Percentiles rank a stretch among this genome's conserved stretches.
Evolutionary conservation across 2,888 invertebrate genomes (phyloP).

Genomic region (Cephus pulcher): DNA sequence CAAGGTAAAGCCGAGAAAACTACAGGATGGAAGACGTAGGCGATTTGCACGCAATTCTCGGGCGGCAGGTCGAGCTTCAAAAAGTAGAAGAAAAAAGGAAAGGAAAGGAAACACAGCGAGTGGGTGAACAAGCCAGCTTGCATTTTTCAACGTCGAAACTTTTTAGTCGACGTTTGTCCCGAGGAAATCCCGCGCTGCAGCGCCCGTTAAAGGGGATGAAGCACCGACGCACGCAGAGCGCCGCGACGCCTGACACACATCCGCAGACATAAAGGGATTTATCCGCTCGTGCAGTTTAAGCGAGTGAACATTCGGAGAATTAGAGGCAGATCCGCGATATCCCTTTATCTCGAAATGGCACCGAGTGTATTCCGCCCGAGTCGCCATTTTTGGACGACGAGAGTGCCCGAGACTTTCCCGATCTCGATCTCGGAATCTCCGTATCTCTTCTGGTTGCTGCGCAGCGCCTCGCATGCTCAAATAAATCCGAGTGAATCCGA

Average conservation of each 20-base stretch:
- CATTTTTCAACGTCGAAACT: conserved; percentile 53
- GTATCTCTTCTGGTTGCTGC: background rate
- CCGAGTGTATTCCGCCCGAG: too few relatives aligned
- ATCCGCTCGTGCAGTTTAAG: background rate
- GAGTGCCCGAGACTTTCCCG: background rate
- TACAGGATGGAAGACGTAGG: too few relatives aligned
- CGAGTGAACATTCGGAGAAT: conserved; percentile 50
- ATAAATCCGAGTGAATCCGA: conserved; percentile 20
- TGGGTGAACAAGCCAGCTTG: conserved; percentile 32
- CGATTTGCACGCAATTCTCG: too few relatives aligned
- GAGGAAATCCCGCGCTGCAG: background rate
- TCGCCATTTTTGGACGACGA: too few relatives aligned
- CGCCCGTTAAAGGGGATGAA: conserved; percentile 45
- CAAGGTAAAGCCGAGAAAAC: too few relatives aligned
- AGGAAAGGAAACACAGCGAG: conserved; percentile 26
- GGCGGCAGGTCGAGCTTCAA: too few relatives aligned
- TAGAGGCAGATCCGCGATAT: conserved; percentile 49
- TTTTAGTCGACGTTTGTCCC: conserved; percentile 11
- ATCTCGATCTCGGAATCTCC: background rate
- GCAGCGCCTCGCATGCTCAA: conserved; percentile 12
- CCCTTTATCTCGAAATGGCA: conserved; percentile 44
- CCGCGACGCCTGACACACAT: conserved; percentile 49
- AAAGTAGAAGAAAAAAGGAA: conserved; percentile 21
- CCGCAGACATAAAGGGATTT: conserved; percentile 37
- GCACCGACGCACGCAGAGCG: conserved; percentile 8